Conservation (phyloP, 2,888 invertebrate species). For the Thereva nobilitata region DNA sequence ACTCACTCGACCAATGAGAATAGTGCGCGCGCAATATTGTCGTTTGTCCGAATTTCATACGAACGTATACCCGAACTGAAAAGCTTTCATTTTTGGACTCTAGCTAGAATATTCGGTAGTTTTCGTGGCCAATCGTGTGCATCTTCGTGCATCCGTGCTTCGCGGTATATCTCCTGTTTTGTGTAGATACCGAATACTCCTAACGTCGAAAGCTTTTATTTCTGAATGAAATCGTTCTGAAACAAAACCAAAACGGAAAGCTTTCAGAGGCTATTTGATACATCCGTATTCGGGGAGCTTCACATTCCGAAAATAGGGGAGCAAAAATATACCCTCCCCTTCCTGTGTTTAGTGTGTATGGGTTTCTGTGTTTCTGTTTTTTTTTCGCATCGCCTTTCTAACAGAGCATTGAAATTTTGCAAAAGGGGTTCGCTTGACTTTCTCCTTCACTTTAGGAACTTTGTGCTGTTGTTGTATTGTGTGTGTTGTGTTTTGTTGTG, state of each 20-base stretch:
- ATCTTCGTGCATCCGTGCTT: neutral
- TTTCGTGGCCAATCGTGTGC: neutral
- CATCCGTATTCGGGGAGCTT: too few species aligned
- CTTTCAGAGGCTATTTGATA: too few species aligned
- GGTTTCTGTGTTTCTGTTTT: neutral
- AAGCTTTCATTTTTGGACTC: neutral
- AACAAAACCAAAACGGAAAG: too few species aligned
- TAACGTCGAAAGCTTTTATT: too few species aligned
- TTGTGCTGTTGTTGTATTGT: too few species aligned
- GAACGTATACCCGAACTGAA: slow-evolving; percentile 1
- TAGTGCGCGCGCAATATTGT: slow-evolving; percentile 30
- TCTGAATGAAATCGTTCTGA: too few species aligned
- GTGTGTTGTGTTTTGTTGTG: too few species aligned
- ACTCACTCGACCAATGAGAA: slow-evolving; percentile 26
- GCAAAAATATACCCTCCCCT: too few species aligned
- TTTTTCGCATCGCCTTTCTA: slow-evolving; percentile 6
- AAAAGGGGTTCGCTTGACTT: slow-evolving; percentile 22
- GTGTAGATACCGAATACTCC: too few species aligned
- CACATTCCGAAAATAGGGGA: too few species aligned
- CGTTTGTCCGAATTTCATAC: slow-evolving; percentile 18
- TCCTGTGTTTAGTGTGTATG: too few species aligned
- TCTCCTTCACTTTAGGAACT: slow-evolving; percentile 11
- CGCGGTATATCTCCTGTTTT: neutral
- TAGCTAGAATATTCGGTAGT: neutral
- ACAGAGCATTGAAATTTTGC: slow-evolving; percentile 18